Evolutionary conservation across 2,797 vertebrate species (phyloP).

Genomic region (Brachyrhaphis roseni): DNA sequence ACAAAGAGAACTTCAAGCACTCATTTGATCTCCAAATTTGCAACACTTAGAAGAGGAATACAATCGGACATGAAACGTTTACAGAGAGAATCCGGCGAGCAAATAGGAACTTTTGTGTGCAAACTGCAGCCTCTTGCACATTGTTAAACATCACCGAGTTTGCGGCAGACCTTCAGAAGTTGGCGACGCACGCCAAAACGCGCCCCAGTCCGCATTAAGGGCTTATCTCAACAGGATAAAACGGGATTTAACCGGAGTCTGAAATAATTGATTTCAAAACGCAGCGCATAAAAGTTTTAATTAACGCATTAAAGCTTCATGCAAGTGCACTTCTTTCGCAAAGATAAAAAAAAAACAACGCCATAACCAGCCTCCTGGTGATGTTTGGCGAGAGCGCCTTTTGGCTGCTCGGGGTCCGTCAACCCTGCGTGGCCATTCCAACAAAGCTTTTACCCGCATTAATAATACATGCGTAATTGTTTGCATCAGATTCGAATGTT

Average conservation of each 20-base stretch:
- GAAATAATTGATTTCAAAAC: constrained; percentile 71
- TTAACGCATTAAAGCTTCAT: constrained; percentile 77
- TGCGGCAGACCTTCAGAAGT: constrained; percentile 51
- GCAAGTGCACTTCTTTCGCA: constrained; percentile 57
- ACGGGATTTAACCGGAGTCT: constrained; percentile 56
- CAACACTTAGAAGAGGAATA: constrained; percentile 44
- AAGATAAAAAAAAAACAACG: constrained; percentile 45
- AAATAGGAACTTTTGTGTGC: constrained; percentile 8
- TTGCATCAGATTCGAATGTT: constrained; percentile 59
- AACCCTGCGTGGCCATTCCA: constrained; percentile 66
- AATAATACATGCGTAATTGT: constrained; percentile 75
- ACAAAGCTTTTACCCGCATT: constrained; percentile 76
- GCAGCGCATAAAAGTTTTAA: constrained; percentile 75
- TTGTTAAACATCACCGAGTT: constrained; percentile 55
- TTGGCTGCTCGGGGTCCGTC: constrained; percentile 58
- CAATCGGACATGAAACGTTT: constrained; percentile 48
- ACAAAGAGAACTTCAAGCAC: constrained; percentile 67
- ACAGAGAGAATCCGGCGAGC: constrained; percentile 36
- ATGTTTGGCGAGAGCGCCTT: constrained; percentile 53
- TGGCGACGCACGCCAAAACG: constrained; percentile 58
- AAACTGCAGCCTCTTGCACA: constrained; percentile 41
- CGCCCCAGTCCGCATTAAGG: constrained; percentile 41
- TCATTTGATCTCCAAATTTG: constrained; percentile 68
- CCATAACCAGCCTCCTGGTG: constrained; percentile 41
- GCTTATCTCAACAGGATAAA: constrained; percentile 65